Base-by-base conservation (phyloP, 2,113 vertebrate species). In the Lophotis ruficrista region DNA sequence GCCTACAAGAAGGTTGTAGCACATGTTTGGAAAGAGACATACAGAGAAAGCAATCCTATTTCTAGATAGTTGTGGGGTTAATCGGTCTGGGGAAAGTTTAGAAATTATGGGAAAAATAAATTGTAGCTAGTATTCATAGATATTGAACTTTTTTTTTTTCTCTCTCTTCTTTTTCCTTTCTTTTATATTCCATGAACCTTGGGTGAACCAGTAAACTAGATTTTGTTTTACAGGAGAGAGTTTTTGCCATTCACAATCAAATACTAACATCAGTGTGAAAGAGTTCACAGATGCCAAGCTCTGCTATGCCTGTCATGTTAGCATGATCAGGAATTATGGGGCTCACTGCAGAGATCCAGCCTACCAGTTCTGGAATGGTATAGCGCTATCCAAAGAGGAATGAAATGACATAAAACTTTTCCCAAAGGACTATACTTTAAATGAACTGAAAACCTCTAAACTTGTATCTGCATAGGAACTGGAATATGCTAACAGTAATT, bases 401-500 rank as follows among this genome's bases (percentile, higher is more conserved):
- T n/a, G 37, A 70, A 68, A 14, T 7, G 18, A 24, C 45, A 71
- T 56, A 68, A 95, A 83, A 51, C 7, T 8, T 51, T 89, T 81
- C 43, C 24, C 28, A 71, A 78, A 78, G 17, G 18, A 45, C 11
- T 41, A 4, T 23, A 31, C 24, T 78, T 78, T 47, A 81, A 68
- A 84, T 33, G 10, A 84, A n/a, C 23, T 38, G 35, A 82, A 83
- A 20, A 8, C 41, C 16, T 88, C 9, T 56, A 14, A 68, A 76
- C 14, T 28, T 75, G 27, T 51, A 51, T 41, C 38, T 61, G 4
- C 43, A 70, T 54, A 50, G 66, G 43, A 94, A 81, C n/a, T 58
- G 50, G 60, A 57, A 69, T 62, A 65, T 53, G 76, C n/a, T 81
- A 90, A 80, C 90, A 37, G 70, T 73, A 87, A 93, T 96, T 97